Conservation (phyloP, 2,797 vertebrate species). For the Pogoniulus pusillus region DNA sequence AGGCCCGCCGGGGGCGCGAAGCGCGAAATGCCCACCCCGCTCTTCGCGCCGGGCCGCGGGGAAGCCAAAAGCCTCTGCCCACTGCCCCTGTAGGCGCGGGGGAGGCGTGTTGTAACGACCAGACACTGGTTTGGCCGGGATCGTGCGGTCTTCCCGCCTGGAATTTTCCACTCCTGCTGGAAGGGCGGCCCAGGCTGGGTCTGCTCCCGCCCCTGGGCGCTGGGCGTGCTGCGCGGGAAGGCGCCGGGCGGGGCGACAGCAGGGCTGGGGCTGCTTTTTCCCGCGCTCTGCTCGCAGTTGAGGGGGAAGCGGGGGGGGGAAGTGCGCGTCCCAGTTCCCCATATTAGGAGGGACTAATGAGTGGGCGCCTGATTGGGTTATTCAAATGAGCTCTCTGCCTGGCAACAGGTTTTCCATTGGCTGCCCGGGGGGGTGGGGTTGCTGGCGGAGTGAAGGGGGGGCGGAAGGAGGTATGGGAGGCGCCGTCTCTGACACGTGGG, state of each 20-base stretch:
- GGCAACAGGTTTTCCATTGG: slow-evolving; percentile 76
- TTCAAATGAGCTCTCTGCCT: slow-evolving; percentile 77
- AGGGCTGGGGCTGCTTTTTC: not conserved
- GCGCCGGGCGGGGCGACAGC: not conserved
- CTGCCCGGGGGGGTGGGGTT: not conserved
- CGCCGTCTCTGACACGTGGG: slow-evolving; percentile 14
- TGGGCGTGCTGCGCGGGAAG: not conserved
- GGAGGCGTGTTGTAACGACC: too few relatives aligned
- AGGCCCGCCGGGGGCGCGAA: not conserved
- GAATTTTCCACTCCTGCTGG: slow-evolving; percentile 78
- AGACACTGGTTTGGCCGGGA: not conserved
- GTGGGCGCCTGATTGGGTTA: slow-evolving; percentile 65
- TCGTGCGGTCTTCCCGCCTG: slow-evolving; percentile 54
- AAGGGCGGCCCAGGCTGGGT: not conserved
- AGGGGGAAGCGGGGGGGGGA: not conserved
- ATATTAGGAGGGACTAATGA: slow-evolving; percentile 72
- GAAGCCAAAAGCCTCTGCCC: not conserved
- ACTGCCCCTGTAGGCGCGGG: too few relatives aligned
- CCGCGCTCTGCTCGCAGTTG: not conserved
- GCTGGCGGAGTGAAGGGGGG: too few relatives aligned
- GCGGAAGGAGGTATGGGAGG: not conserved
- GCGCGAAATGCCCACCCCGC: not conserved
- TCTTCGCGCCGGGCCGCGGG: not conserved
- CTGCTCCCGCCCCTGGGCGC: not conserved
- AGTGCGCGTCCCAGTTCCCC: slow-evolving; percentile 17